A percentile compares a stretch with the other conserved stretches of the same genome.
These are phyloP conservation scores for Platycnemis pennipes DNA, from an alignment of 2,888 invertebrate species.

Conservation along the genomic window DNA sequence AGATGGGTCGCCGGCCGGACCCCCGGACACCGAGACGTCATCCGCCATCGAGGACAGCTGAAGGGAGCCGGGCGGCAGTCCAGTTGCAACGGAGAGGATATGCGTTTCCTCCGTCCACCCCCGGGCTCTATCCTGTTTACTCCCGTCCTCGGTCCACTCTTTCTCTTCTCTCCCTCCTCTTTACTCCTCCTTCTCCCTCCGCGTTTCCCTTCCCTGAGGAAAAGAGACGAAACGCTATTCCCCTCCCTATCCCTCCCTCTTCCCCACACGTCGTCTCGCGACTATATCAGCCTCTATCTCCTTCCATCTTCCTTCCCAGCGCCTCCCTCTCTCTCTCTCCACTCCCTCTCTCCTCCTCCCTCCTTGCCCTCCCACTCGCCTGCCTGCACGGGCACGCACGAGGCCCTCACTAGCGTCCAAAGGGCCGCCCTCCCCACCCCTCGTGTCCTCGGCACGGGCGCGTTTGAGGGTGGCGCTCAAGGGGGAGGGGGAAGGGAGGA, in stretches of 20 bases:
- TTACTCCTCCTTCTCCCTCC: too few species aligned
- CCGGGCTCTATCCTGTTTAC: neutral
- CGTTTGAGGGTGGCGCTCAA: neutral
- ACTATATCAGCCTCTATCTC: too few species aligned
- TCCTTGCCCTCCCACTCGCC: neutral
- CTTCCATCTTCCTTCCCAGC: too few species aligned
- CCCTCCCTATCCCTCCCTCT: neutral
- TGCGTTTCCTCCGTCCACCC: too few species aligned
- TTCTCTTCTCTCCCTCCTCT: too few species aligned
- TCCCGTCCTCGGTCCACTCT: too few species aligned
- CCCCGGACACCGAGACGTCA: neutral
- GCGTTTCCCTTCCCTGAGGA: too few species aligned
- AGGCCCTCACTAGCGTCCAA: too few species aligned
- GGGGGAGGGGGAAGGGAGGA: neutral
- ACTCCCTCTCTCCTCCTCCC: neutral
- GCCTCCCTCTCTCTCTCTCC: neutral
- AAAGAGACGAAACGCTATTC: too few species aligned
- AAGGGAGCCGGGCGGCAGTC: too few species aligned
- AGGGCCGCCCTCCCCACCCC: neutral
- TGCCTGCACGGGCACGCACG: neutral
- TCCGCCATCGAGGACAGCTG: constrained; percentile 6
- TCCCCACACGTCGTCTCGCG: too few species aligned
- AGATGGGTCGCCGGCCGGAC: neutral
- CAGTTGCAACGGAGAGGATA: too few species aligned
- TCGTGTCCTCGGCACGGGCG: neutral